A percentile compares a stretch with the other conserved stretches of the same genome.
Conservation (phyloP, 2,888 invertebrate genomes). For the Aricia artaxerxes region DNA sequence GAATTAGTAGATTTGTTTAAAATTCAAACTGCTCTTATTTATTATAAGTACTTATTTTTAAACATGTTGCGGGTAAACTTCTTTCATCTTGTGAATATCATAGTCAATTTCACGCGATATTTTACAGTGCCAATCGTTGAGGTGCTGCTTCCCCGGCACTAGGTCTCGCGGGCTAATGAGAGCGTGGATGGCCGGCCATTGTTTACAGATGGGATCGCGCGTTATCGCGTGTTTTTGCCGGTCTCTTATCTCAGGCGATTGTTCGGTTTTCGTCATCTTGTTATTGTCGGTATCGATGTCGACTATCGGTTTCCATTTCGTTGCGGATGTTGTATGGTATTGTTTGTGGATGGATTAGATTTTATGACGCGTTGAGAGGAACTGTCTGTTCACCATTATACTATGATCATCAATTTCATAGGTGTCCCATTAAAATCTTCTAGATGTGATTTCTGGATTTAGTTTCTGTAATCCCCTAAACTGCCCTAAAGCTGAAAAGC, state of each 20-base stretch:
- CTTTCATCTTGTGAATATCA: not conserved
- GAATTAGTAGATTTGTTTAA: not conserved
- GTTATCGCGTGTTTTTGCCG: slow-evolving; percentile 73
- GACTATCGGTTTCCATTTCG: slow-evolving; percentile 37
- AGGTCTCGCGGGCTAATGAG: slow-evolving; percentile 68
- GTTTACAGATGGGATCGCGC: slow-evolving; percentile 72
- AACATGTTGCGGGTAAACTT: not conserved
- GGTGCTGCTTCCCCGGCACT: slow-evolving; percentile 18
- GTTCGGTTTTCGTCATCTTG: slow-evolving; percentile 70
- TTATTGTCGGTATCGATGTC: slow-evolving; percentile 48
- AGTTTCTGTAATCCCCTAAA: not conserved
- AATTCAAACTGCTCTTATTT: not conserved
- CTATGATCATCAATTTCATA: not conserved
- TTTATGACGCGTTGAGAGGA: not conserved
- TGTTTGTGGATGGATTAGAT: slow-evolving; percentile 25
- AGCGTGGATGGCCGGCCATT: slow-evolving; percentile 73
- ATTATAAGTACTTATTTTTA: not conserved
- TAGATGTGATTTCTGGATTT: not conserved
- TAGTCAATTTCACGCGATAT: not conserved
- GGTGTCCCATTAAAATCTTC: not conserved
- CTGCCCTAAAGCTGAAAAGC: too few species aligned
- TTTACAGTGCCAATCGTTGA: not conserved
- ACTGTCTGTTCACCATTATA: not conserved
- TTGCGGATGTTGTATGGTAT: slow-evolving; percentile 20
- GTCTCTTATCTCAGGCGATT: slow-evolving; percentile 71